Evolutionary conservation across 2,888 invertebrate species (phyloP), one percentile per base, ranked within the genome.

Genomic region (Liodrosophila aerea): DNA sequence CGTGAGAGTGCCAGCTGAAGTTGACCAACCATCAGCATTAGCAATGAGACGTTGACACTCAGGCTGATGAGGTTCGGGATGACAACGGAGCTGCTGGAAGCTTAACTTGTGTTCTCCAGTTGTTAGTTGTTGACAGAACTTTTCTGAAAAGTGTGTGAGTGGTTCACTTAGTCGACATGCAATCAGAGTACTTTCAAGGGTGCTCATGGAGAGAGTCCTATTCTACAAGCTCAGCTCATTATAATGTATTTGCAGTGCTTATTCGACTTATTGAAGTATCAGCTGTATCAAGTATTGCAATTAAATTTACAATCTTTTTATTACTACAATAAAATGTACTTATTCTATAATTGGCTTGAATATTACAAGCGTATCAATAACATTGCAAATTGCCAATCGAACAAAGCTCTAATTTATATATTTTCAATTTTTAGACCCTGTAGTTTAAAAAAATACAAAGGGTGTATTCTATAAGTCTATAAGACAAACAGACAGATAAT

Each of bases 61-160:
- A 41, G 45, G 31, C 12, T 31, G 56, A 51, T 31, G 49, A 60
- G 39, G 40, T 49, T 4, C 27, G 4, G 13, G 12, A 5, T 3
- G 15, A 30, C 9, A 9, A 9, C 11, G 4, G 3, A 11, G 27
- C n/a, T n/a, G n/a, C n/a, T 9, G 9, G 9, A 7, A 29, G 36
- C 60, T 82, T 39, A 39, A 47, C 57, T 76, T 68, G 41, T 12
- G 39, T 63, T 54, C 27, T 34, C 64, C 5, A 22, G 22, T 22
- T 39, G 58, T 27, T 34, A 76, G 84, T 80, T 54, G 84, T 78
- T 60, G 65, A 75, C 43, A 44, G 60, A 76, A 78, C 65, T 85
- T 70, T 76, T 60, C 39, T 36, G 27, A 45, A 51, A 60, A 71
- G 57, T 73, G 46, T 22, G 22, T 22, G 22, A 22, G 22, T 22